These are phyloP conservation scores for Patiria miniata DNA, from an alignment of 35 echinoderm and acorn worm species.

Conservation along the genomic window DNA sequence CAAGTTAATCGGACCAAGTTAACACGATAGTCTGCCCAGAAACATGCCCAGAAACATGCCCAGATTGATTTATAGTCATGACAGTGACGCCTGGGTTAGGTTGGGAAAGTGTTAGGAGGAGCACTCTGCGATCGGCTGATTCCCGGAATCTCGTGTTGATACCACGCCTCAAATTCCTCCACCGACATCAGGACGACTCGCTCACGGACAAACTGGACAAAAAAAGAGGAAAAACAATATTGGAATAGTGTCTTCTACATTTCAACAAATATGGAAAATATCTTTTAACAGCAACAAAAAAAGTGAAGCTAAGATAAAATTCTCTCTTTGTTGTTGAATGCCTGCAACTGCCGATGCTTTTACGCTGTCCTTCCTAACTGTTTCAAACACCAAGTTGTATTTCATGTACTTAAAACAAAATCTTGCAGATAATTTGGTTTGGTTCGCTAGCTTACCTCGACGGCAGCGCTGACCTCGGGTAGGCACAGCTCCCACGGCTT, in stretches of 20 bases:
- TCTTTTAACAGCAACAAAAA: neutral
- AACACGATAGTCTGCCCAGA: too few relatives aligned
- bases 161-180: slow-evolving; percentile 95
- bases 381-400: too few relatives aligned
- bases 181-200: slow-evolving; percentile 87
- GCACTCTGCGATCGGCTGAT: slow-evolving; percentile 78
- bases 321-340: neutral
- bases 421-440: too few relatives aligned
- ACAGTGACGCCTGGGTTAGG: slow-evolving; percentile 1
- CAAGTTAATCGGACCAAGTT: too few relatives aligned
- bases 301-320: neutral
- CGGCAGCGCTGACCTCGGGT: slow-evolving; percentile 89
- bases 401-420: too few relatives aligned
- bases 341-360: neutral
- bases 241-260: neutral
- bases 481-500: slow-evolving; percentile 93
- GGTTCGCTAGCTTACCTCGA: slow-evolving; percentile 90
- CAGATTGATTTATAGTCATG: too few relatives aligned
- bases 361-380: too few relatives aligned
- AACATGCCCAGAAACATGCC: too few relatives aligned
- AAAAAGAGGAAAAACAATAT: slow-evolving; percentile 8
- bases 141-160: slow-evolving; percentile 75
- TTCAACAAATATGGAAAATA: neutral
- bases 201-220: slow-evolving; percentile 88
- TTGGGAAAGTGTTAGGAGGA: slow-evolving; percentile 52